Evolutionary conservation across 2,888 invertebrate genomes (phyloP), one percentile per base, ranked within the genome.

Genomic region (Mesorhabditis belari): DNA sequence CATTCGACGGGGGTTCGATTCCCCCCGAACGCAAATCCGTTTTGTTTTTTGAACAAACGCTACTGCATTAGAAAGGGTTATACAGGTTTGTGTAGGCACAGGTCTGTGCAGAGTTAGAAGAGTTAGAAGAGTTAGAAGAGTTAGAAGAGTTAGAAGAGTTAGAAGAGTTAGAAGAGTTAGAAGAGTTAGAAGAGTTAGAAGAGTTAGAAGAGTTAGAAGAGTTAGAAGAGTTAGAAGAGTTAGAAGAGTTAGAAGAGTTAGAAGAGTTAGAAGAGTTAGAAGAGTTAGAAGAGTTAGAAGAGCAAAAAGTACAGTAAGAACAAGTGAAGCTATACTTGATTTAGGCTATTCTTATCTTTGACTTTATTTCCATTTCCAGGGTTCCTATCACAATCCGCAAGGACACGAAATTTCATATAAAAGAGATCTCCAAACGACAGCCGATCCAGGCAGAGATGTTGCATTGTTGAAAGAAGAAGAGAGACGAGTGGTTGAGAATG

Each of bases 321-420:
- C 6, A 6, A 6, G 6, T 19, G 35, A 35, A 35, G 17, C 6
- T 35, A 35, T 35, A 6, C 35, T n/a, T 49, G 24, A 4, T 5
- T 57, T 58, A 9, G 12, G 35, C 28, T 29, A 55, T 19, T 26
- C 62, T 3, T n/a, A 35, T 19, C 27, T 58, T 19, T 3, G 29
- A 49, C 24, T 2, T 17, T 23, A n/a, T 55, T 49, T 23, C 21
- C 3, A 17, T 19, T 53, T 64, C n/a, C 65, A 72, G 66, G 76
- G 78, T 29, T 70, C 65, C 2, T 78, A 77, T 64, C 62, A 70
- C 12, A 77, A 79, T 58, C 65, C 53, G n/a, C 65, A 73, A 21
- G 78, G 78, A 12, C 72, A 79, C 55, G 71, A 79, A 54, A 75
- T 78, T 24, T 66, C 64, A 52, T 78, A 79, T 69, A 72, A 70